A percentile compares a stretch with the other conserved stretches of the same genome.
Evolutionary conservation across 2,888 invertebrate genomes (phyloP).

Genomic region (Drosophila mulleri): DNA sequence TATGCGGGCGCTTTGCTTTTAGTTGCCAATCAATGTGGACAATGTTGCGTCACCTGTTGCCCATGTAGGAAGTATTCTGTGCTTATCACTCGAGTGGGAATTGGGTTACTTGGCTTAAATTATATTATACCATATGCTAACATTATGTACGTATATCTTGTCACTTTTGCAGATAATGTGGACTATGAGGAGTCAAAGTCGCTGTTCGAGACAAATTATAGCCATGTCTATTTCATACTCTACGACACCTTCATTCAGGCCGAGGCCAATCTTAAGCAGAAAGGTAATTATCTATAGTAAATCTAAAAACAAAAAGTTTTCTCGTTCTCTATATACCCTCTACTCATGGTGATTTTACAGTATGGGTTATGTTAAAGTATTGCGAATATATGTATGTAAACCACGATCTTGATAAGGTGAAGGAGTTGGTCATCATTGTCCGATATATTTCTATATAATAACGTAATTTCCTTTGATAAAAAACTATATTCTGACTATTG

Average conservation of each 20-base stretch:
- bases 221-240: constrained; percentile 97
- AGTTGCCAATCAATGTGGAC: constrained; percentile 20
- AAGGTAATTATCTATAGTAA: constrained; percentile 88
- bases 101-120: constrained; percentile 10
- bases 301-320: neutral
- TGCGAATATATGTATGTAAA: neutral
- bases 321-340: constrained; percentile 1
- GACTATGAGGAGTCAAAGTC: constrained; percentile 95
- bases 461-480: neutral
- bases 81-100: constrained; percentile 20
- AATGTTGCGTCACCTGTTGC: constrained; percentile 49
- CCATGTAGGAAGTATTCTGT: constrained; percentile 4
- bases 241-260: constrained; percentile 97
- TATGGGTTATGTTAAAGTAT: no score
- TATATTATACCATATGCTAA: neutral
- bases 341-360: neutral
- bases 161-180: constrained; percentile 90
- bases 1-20: constrained; percentile 26
- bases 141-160: neutral
- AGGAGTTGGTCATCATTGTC: neutral
- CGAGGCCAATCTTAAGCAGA: constrained; percentile 95
- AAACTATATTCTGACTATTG: neutral
- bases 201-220: constrained; percentile 97
- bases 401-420: neutral
- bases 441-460: neutral